phyloP scores from a whole-genome alignment of 2,113 vertebrate species.

The Epinephelus fuscoguttatus region DNA sequence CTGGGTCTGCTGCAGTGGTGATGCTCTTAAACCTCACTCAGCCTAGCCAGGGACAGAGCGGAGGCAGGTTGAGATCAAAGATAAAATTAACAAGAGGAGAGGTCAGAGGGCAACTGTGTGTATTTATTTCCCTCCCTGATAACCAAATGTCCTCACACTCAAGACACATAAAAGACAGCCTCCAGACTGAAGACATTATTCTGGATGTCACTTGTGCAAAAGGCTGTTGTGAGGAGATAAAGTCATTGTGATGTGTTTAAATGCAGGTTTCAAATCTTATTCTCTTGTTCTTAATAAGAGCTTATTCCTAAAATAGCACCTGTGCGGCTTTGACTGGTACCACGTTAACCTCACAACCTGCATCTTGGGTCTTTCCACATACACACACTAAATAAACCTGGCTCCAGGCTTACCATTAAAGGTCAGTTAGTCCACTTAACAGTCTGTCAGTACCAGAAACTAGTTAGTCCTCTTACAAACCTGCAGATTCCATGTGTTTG shows the following conservation, averaged over 20 bases:
- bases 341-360: conserved; percentile 18
- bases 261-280: background rate
- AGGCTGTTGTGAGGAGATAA: background rate
- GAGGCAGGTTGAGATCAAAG: conserved; percentile 14
- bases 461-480: conserved; percentile 33
- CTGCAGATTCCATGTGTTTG: background rate
- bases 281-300: background rate
- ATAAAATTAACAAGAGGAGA: background rate
- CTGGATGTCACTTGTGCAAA: background rate
- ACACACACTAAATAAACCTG: conserved; percentile 11
- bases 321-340: conserved; percentile 7
- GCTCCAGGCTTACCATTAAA: conserved; percentile 37
- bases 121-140: background rate
- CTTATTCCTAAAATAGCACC: conserved; percentile 25
- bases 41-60: background rate
- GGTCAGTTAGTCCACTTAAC: conserved; percentile 47
- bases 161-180: background rate
- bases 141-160: background rate
- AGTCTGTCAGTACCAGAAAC: conserved; percentile 35
- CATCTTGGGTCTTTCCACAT: background rate
- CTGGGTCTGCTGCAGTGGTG: background rate
- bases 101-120: conserved; percentile 18
- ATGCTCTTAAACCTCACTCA: background rate
- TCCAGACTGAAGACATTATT: background rate
- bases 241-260: background rate